A percentile compares a stretch with the other conserved stretches of the same genome.
Conservation (phyloP, 2,113 vertebrate species). For the Poeciliopsis turrubarensis region DNA sequence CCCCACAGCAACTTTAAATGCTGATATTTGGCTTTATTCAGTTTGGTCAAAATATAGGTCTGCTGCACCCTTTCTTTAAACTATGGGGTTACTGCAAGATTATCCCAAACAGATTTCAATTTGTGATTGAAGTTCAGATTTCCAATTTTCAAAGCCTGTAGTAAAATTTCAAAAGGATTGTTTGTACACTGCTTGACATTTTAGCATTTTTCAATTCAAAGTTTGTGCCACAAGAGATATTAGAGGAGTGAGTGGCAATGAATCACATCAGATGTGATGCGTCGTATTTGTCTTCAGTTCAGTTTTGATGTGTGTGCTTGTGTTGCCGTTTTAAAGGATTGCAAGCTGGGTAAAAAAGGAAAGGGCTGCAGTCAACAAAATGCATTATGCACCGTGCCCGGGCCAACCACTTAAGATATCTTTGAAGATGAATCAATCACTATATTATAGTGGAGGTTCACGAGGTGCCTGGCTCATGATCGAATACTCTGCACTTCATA, state of each 20-base stretch:
- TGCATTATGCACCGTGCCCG: slow-evolving; percentile 76
- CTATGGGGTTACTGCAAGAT: slow-evolving; percentile 49
- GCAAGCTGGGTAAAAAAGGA: slow-evolving; percentile 62
- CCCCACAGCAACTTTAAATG: slow-evolving; percentile 51
- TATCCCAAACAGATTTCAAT: slow-evolving; percentile 44
- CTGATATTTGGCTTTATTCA: slow-evolving; percentile 63
- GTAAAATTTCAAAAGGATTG: slow-evolving; percentile 21
- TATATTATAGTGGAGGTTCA: slow-evolving; percentile 89
- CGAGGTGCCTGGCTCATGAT: slow-evolving; percentile 81
- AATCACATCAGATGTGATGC: slow-evolving; percentile 64
- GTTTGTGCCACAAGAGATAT: slow-evolving; percentile 59
- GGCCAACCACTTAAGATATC: slow-evolving; percentile 83
- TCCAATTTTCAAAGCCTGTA: slow-evolving; percentile 57
- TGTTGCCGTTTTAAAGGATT: slow-evolving; percentile 74
- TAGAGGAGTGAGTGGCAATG: slow-evolving; percentile 49
- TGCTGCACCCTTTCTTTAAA: slow-evolving; percentile 53
- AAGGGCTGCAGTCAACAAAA: slow-evolving; percentile 78
- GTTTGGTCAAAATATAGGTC: slow-evolving; percentile 70
- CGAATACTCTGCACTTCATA: slow-evolving; percentile 89
- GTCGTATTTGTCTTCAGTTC: slow-evolving; percentile 62
- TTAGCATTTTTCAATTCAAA: slow-evolving; percentile 71
- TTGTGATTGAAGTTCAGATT: slow-evolving; percentile 48
- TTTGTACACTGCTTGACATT: slow-evolving; percentile 40
- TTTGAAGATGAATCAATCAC: slow-evolving; percentile 89
- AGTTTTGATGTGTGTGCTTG: slow-evolving; percentile 75